phyloP scores from a whole-genome alignment of 2,113 vertebrate genomes.

The Anoplopoma fimbria region DNA sequence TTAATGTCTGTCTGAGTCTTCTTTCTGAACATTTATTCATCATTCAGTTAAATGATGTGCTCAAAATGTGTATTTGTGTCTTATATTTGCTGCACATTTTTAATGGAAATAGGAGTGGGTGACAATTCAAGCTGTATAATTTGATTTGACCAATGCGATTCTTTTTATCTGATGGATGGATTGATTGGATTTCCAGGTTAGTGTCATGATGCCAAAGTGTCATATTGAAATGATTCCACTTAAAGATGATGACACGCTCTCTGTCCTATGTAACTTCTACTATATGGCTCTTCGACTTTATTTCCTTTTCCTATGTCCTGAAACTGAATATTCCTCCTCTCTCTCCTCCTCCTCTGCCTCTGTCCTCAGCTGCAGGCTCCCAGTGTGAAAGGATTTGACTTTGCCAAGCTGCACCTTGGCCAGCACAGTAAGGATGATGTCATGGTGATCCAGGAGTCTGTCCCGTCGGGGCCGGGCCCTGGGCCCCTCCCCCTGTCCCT shows the following conservation, averaged over 20 bases:
- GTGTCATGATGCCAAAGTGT: not conserved
- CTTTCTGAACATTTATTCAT: slow-evolving; percentile 2
- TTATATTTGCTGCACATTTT: no score
- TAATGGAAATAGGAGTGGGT: not conserved
- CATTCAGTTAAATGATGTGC: not conserved
- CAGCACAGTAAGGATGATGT: slow-evolving; percentile 97
- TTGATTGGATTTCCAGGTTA: not conserved
- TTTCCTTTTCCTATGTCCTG: not conserved
- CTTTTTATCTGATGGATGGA: not conserved
- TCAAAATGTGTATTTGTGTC: no score
- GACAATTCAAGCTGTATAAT: not conserved
- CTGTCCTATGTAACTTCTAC: not conserved
- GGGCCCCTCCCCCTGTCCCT: slow-evolving; percentile 75
- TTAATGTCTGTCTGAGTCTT: slow-evolving; percentile 51
- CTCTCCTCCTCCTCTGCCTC: not conserved
- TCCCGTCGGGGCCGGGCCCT: slow-evolving; percentile 69
- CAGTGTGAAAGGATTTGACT: slow-evolving; percentile 98
- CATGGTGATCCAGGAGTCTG: slow-evolving; percentile 92
- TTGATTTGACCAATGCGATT: not conserved
- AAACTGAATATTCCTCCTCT: not conserved
- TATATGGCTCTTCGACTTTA: not conserved
- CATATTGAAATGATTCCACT: not conserved
- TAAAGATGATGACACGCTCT: not conserved
- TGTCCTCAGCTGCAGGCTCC: slow-evolving; percentile 91
- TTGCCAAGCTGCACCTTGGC: slow-evolving; percentile 97